phyloP scores from a whole-genome alignment of 2,888 invertebrate genomes.

The Hybos culiciformis region DNA sequence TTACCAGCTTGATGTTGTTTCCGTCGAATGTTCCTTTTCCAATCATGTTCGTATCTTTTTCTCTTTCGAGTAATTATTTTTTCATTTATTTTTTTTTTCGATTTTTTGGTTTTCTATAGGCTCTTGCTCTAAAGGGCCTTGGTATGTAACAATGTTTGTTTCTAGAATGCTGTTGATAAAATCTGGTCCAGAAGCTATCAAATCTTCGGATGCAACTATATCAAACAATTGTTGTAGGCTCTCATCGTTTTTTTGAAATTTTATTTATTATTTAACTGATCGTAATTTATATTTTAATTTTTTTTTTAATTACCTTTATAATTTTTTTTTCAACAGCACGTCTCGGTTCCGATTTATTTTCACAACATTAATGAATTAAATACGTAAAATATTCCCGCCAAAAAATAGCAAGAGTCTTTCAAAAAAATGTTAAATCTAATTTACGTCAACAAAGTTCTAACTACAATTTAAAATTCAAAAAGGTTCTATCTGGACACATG shows the following conservation, averaged over 20 bases:
- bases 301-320: not conserved
- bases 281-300: no score
- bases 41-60: not conserved
- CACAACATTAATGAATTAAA: not conserved
- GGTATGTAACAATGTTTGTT: no score
- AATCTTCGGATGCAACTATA: no score
- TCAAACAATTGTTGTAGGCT: no score
- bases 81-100: no score
- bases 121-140: no score
- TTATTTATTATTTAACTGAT: no score
- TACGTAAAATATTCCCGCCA: not conserved
- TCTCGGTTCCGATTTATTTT: not conserved
- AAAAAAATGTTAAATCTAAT: not conserved
- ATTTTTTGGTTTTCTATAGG: no score
- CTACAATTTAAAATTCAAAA: not conserved
- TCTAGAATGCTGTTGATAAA: no score
- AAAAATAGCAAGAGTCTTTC: not conserved
- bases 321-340: not conserved
- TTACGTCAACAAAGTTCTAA: not conserved
- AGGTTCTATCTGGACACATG: not conserved
- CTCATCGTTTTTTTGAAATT: no score
- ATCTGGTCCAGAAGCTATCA: no score
- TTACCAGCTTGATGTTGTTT: not conserved
- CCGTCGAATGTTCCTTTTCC: not conserved
- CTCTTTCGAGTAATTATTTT: not conserved